phyloP scores from a whole-genome alignment of 2,888 invertebrate genomes.

The Acronicta leporina region DNA sequence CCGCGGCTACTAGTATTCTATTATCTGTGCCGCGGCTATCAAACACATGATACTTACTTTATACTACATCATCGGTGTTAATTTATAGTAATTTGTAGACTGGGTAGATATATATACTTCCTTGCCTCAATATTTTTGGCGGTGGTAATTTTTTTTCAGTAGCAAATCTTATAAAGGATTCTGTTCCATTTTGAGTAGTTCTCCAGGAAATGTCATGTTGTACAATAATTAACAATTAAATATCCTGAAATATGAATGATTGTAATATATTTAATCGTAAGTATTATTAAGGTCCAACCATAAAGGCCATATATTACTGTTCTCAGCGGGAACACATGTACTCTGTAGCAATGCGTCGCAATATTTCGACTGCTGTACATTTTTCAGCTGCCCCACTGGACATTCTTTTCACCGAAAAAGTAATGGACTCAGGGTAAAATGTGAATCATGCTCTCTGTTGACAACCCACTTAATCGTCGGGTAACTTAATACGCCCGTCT shows the following conservation, averaged over 20 bases:
- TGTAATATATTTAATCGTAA: conserved; percentile 15
- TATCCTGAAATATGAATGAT: conserved; percentile 16
- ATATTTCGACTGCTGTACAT: conserved; percentile 55
- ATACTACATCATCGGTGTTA: conserved; percentile 60
- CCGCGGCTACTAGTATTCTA: too few species aligned
- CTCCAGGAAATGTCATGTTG: not conserved
- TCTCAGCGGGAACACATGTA: conserved; percentile 48
- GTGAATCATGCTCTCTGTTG: conserved; percentile 72
- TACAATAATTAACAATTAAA: not conserved
- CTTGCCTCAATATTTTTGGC: conserved; percentile 46
- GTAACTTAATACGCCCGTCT: conserved; percentile 71
- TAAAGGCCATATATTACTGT: conserved; percentile 32
- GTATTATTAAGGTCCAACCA: conserved; percentile 21
- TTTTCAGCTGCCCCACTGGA: conserved; percentile 51
- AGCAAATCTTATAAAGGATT: too few species aligned
- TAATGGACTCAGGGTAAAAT: conserved; percentile 67
- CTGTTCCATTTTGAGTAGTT: not conserved
- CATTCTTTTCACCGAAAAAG: conserved; percentile 59
- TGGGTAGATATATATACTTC: conserved; percentile 50
- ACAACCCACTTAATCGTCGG: conserved; percentile 72
- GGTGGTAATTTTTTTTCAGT: not conserved
- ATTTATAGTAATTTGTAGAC: conserved; percentile 58
- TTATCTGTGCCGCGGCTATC: conserved; percentile 40
- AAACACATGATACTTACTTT: conserved; percentile 22
- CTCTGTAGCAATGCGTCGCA: conserved; percentile 26